These are phyloP conservation scores for Sclerodermus sp. DNA, from an alignment of 2,888 invertebrate species.

Conservation along the genomic window DNA sequence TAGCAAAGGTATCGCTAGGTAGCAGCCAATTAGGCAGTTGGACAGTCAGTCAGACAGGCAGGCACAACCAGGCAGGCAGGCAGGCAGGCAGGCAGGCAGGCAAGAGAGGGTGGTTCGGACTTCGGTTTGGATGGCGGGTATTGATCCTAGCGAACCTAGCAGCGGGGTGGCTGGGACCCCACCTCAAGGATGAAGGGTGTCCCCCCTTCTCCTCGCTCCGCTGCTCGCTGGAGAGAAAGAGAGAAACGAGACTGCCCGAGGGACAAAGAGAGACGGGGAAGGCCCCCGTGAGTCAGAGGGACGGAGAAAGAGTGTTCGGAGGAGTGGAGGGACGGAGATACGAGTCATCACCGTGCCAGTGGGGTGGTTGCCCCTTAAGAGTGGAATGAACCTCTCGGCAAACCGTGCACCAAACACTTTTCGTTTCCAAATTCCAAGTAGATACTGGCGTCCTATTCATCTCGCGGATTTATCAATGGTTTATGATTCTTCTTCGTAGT, in stretches of 20 bases:
- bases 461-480: no score
- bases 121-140: slow-evolving; percentile 54
- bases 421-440: no score
- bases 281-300: slow-evolving; percentile 9
- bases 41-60: slow-evolving; percentile 32
- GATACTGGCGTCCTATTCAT: no score
- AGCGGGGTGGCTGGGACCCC: slow-evolving; percentile 48
- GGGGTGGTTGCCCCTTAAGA: slow-evolving; percentile 39
- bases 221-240: not conserved
- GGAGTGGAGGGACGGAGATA: slow-evolving; percentile 17
- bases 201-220: slow-evolving; percentile 6
- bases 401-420: slow-evolving; percentile 42
- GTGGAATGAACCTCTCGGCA: slow-evolving; percentile 39
- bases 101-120: slow-evolving; percentile 49
- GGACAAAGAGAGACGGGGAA: slow-evolving; percentile 1
- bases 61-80: no score
- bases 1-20: no score
- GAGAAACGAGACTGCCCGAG: not conserved
- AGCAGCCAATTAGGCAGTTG: slow-evolving; percentile 13
- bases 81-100: slow-evolving; percentile 10
- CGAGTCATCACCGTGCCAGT: slow-evolving; percentile 30
- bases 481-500: no score
- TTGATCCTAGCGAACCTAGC: slow-evolving; percentile 53
- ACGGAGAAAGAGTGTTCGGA: slow-evolving; percentile 16
- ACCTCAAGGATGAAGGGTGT: slow-evolving; percentile 20